Percentiles rank a stretch among this genome's conserved stretches.
phyloP scores from a whole-genome alignment of 2,797 vertebrate genomes.

The Myiotriccus ornatus region DNA sequence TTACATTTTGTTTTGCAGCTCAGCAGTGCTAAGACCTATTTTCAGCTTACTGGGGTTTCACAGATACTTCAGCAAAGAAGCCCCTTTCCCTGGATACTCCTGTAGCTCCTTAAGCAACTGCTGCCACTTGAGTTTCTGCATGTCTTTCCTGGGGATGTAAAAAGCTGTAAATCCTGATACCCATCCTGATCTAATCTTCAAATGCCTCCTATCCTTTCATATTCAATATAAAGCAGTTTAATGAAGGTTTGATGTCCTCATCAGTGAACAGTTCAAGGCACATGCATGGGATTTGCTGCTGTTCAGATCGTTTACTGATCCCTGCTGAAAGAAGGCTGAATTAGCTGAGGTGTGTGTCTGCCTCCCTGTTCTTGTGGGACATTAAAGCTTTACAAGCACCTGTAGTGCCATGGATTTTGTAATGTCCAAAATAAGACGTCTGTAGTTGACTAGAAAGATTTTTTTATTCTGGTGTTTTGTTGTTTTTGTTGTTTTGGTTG shows the following conservation, averaged over 20 bases:
- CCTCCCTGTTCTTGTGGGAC: neutral
- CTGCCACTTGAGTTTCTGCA: neutral
- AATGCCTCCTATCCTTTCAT: neutral
- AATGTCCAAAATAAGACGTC: too few relatives aligned
- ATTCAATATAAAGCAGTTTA: neutral
- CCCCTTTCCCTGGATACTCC: neutral
- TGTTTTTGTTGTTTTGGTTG: neutral
- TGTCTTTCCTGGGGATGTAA: neutral
- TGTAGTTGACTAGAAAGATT: neutral
- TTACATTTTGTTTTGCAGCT: neutral
- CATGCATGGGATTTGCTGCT: neutral
- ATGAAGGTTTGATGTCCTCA: neutral
- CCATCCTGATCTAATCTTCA: neutral
- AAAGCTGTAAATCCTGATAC: neutral
- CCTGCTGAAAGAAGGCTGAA: neutral
- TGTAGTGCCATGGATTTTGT: neutral
- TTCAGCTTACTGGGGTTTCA: neutral
- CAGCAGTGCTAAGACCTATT: neutral
- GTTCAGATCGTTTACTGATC: neutral
- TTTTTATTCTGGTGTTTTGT: neutral
- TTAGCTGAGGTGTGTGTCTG: neutral
- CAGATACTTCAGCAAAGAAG: neutral
- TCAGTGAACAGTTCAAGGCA: neutral
- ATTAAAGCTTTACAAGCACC: neutral
- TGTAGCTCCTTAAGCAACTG: neutral